Evolutionary conservation across 1,140 invertebrate species (phyloP).

Genomic region (Chlorops oryzae): DNA sequence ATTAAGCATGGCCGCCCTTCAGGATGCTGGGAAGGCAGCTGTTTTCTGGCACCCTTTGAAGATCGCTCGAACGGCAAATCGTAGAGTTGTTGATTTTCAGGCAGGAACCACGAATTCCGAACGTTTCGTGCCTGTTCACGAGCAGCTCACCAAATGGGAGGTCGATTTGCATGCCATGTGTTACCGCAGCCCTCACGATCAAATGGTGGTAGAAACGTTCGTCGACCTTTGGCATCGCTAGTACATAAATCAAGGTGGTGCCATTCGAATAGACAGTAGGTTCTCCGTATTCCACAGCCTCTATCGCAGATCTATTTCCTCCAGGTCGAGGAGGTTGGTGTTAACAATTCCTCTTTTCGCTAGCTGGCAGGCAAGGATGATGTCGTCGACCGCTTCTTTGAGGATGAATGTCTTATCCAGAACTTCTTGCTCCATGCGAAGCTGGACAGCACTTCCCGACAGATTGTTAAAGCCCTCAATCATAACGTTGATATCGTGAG

Average conservation of each 20-base stretch:
- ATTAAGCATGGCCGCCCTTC: neutral
- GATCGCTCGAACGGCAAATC: neutral
- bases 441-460: too few relatives aligned
- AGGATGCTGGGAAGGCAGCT: neutral
- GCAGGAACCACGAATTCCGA: neutral
- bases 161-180: neutral
- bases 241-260: neutral
- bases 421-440: too few relatives aligned
- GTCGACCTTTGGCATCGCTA: neutral
- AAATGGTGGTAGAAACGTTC: neutral
- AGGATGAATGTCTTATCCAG: too few relatives aligned
- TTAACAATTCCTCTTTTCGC: constrained; percentile 1
- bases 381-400: too few relatives aligned
- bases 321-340: neutral
- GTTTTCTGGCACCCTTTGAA: neutral
- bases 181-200: neutral
- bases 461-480: too few relatives aligned
- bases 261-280: neutral
- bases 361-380: too few relatives aligned
- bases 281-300: neutral
- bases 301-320: neutral
- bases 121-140: neutral
- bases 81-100: neutral
- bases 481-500: too few relatives aligned
- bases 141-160: too few relatives aligned